Percentiles rank a stretch among this genome's conserved stretches.
These are phyloP conservation scores for Archocentrus centrarchus DNA, from an alignment of 2,113 vertebrate species.

Conservation along the genomic window DNA sequence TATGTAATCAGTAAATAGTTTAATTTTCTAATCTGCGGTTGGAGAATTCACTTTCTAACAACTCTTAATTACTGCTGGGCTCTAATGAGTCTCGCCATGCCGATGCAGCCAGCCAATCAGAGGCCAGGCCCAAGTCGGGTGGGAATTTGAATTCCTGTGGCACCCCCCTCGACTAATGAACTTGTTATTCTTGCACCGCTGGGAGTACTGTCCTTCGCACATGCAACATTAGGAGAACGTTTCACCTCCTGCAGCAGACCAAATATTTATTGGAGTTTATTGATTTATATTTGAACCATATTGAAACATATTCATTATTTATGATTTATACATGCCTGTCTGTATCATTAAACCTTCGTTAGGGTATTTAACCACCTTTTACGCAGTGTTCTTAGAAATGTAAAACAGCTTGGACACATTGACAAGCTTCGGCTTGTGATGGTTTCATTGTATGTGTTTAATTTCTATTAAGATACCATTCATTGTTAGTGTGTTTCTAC, in stretches of 20 bases:
- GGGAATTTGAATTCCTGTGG: conserved; percentile 96
- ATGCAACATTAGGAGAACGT: conserved; percentile 57
- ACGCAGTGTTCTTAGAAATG: neutral
- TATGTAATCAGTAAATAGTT: conserved; percentile 99
- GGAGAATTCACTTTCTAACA: conserved; percentile 99
- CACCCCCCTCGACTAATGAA: conserved; percentile 94
- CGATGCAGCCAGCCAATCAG: conserved; percentile 93
- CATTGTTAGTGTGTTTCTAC: conserved; percentile 1
- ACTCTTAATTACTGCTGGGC: conserved; percentile 99
- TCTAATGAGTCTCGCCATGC: conserved; percentile 99
- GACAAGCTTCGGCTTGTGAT: neutral
- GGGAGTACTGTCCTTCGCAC: conserved; percentile 77
- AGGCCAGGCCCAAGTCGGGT: conserved; percentile 85
- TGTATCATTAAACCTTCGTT: neutral
- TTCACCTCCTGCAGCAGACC: conserved; percentile 47
- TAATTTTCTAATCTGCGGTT: conserved; percentile 99
- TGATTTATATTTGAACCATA: conserved; percentile 40
- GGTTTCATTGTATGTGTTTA: neutral
- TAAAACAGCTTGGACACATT: neutral
- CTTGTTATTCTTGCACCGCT: conserved; percentile 95
- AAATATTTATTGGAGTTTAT: conserved; percentile 34
- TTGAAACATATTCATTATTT: neutral
- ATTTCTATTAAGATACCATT: conserved; percentile 9
- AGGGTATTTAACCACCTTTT: neutral
- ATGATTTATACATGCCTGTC: neutral